Conservation (phyloP, 53 echinoderm and acorn worm species). For the Henricia sp. region DNA sequence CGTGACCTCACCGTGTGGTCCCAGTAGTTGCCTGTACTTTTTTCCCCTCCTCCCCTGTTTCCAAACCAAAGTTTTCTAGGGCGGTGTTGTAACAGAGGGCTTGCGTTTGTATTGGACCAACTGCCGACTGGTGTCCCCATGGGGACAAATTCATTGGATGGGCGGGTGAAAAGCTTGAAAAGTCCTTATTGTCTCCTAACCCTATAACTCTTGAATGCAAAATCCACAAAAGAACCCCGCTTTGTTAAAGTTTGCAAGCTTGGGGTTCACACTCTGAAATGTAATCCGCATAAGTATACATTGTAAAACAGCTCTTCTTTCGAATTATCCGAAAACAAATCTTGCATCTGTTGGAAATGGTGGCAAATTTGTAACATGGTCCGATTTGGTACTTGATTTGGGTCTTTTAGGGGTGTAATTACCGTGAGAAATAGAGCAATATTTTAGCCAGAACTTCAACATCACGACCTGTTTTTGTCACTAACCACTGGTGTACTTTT, state of each 20-base stretch:
- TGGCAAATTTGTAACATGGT: slow-evolving; percentile 44
- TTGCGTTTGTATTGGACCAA: slow-evolving; percentile 19
- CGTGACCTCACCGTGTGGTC: slow-evolving; percentile 55
- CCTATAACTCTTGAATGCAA: slow-evolving; percentile 57
- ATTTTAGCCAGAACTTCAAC: slow-evolving; percentile 23
- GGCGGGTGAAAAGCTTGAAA: slow-evolving; percentile 44
- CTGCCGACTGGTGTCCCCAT: slow-evolving; percentile 1
- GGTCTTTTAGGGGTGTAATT: slow-evolving; percentile 49
- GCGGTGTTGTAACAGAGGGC: not conserved
- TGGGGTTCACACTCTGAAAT: slow-evolving; percentile 25
- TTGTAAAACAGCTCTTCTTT: not conserved
- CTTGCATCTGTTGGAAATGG: slow-evolving; percentile 36
- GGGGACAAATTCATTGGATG: slow-evolving; percentile 10
- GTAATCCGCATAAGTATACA: slow-evolving; percentile 33
- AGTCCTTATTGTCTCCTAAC: slow-evolving; percentile 39
- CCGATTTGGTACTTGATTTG: slow-evolving; percentile 24
- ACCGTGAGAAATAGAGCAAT: slow-evolving; percentile 59
- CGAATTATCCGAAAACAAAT: slow-evolving; percentile 12
- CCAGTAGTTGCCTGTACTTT: slow-evolving; percentile 7
- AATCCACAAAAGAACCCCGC: slow-evolving; percentile 31
- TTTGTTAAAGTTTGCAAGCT: slow-evolving; percentile 17
- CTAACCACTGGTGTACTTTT: slow-evolving; percentile 30
- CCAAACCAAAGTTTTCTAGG: slow-evolving; percentile 20
- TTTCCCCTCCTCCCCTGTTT: not conserved
- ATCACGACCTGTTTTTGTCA: slow-evolving; percentile 47